Evolutionary conservation across 2,888 invertebrate genomes (phyloP), one percentile per base, ranked within the genome.

Genomic region (Drosophila meridiana): DNA sequence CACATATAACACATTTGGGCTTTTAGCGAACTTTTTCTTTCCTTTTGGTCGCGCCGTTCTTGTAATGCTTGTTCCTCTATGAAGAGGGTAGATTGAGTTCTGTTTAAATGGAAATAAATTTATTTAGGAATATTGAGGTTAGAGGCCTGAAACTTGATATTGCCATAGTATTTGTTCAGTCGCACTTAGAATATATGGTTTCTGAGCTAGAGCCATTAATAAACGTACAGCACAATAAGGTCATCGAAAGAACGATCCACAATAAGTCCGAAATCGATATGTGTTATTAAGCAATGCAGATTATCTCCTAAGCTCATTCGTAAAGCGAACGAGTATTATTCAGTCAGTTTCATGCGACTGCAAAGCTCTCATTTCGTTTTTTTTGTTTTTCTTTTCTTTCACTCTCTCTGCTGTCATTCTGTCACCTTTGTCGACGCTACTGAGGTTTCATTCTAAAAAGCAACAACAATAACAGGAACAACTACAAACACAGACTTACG

Each of bases 391-490:
- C 20, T 53, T 34, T 52, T 13, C 3, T 42, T n/a, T 20, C 2
- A 0, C 7, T 43, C 4, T 8, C 14, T 8, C 48, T 32, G 57
- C 48, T 73, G 70, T 73, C 68, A 59, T 43, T 67, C 56, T 69
- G 62, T 69, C 77, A 80, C 77, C 81, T 77, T 69, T 52, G 56
- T 14, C 61, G 45, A 77, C 83, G 82, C 64, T 88, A 76, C 81
- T 87, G 83, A 78, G 87, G 87, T 80, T 87, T 87, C 90, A 68
- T 79, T 73, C 64, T 69, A 67, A 69, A 50, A 36, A 60, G 14
- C 42, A 58, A 30, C 28, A 55, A 48, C n/a, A 62, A 45, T 11
- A 55, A 55, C 28, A 45, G 8, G 4, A 57, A 61, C 14, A 66
- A 57, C 32, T 48, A 63, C 20, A 64, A 42, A 11, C 56, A 9